phyloP scores from a whole-genome alignment of 2,888 invertebrate genomes.

The Eristalis tenax region DNA sequence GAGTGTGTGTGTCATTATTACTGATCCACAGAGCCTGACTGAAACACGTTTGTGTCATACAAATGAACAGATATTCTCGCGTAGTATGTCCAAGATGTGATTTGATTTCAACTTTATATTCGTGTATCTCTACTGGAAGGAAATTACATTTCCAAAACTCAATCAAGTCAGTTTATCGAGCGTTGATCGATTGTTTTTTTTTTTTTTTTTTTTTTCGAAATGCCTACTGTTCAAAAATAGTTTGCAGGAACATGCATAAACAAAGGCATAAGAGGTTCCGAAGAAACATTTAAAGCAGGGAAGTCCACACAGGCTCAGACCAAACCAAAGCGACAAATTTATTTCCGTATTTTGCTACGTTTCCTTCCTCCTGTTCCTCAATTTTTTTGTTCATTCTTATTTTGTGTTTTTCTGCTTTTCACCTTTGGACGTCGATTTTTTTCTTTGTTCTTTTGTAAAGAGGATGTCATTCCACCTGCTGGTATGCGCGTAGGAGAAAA shows the following conservation, averaged over 20 bases:
- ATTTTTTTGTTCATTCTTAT: conserved; percentile 38
- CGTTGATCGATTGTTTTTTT: conserved; percentile 44
- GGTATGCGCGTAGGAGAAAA: conserved; percentile 15
- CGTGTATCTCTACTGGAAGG: conserved; percentile 38
- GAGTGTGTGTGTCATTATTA: not conserved
- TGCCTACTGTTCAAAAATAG: conserved; percentile 13
- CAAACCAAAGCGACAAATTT: not conserved
- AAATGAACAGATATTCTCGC: not conserved
- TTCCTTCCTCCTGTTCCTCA: conserved; percentile 4
- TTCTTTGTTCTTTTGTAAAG: conserved; percentile 14
- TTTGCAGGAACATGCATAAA: conserved; percentile 4
- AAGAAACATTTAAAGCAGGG: not conserved
- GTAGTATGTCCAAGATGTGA: not conserved
- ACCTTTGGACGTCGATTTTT: not conserved
- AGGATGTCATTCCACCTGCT: conserved; percentile 63
- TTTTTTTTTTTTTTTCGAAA: not conserved
- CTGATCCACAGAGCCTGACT: not conserved
- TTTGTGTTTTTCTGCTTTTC: conserved; percentile 15
- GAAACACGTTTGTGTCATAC: not conserved
- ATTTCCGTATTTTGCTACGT: not conserved
- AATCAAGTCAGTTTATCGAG: conserved; percentile 66
- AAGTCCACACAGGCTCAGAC: not conserved
- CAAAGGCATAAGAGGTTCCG: conserved; percentile 1
- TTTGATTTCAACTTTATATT: conserved; percentile 10
- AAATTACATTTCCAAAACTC: conserved; percentile 55